These are phyloP conservation scores for Ceraclea dissimilis DNA, from an alignment of 2,888 invertebrate genomes.

Conservation along the genomic window DNA sequence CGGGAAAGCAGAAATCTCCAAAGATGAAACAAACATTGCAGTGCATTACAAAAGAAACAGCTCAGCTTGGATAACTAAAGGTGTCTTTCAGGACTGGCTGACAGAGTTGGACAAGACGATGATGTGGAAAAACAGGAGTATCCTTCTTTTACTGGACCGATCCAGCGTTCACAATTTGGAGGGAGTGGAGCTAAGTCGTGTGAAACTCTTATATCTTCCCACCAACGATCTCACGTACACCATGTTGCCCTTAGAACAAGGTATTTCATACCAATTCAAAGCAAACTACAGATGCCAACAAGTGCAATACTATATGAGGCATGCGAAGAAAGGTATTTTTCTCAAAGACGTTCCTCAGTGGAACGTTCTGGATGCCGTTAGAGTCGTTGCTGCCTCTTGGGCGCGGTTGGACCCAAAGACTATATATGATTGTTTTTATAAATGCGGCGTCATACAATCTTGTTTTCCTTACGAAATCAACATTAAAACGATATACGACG, in stretches of 20 bases:
- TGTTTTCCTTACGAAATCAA: background rate
- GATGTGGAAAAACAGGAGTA: conserved; percentile 6
- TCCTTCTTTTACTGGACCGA: conserved; percentile 11
- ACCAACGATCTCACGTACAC: conserved; percentile 10
- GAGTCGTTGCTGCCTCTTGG: conserved; percentile 7
- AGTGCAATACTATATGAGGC: conserved; percentile 9
- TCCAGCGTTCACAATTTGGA: conserved; percentile 7
- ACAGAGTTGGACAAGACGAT: conserved; percentile 8
- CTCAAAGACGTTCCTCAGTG: conserved; percentile 1
- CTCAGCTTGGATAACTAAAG: conserved; percentile 6
- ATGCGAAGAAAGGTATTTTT: conserved; percentile 7
- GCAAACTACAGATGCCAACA: conserved; percentile 1
- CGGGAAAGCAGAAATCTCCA: background rate
- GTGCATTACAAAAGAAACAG: conserved; percentile 5
- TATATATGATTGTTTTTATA: conserved; percentile 3
- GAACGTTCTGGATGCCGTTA: conserved; percentile 6
- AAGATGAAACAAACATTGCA: background rate
- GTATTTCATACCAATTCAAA: conserved; percentile 5
- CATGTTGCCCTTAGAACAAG: conserved; percentile 9
- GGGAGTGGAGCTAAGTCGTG: background rate
- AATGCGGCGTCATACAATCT: conserved; percentile 1
- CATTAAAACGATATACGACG: background rate
- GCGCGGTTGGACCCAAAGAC: background rate
- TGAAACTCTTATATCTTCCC: conserved; percentile 7
- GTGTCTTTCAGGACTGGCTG: conserved; percentile 5